Conservation (phyloP, 2,113 vertebrate genomes). For the Gnathonemus longibarbis region DNA sequence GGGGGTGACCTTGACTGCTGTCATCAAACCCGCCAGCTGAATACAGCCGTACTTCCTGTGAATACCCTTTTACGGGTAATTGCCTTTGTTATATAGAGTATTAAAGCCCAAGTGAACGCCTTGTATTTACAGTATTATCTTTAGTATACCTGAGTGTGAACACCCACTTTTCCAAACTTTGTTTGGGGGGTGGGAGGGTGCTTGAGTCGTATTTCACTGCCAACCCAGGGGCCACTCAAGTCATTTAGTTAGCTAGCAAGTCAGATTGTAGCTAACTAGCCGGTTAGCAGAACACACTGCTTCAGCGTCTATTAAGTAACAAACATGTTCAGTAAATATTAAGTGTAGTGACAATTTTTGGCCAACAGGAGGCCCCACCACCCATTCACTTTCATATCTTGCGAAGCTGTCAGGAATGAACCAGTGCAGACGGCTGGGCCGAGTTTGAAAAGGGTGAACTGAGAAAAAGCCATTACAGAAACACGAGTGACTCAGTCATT, state of each 20-base stretch:
- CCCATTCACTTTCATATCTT: not conserved
- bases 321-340: not conserved
- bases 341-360: not conserved
- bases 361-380: not conserved
- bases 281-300: not conserved
- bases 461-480: not conserved
- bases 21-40: not conserved
- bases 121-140: not conserved
- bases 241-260: not conserved
- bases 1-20: not conserved
- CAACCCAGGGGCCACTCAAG: not conserved
- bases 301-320: not conserved
- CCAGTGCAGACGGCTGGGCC: no score
- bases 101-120: not conserved
- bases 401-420: not conserved
- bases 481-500: not conserved
- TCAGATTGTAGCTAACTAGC: not conserved
- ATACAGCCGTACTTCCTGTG: not conserved
- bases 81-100: not conserved
- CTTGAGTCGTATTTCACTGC: not conserved
- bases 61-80: not conserved
- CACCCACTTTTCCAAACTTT: not conserved
- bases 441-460: not conserved
- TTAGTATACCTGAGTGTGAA: not conserved
- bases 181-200: not conserved